These are phyloP conservation scores for Pogonomyrmex barbatus DNA, from an alignment of 1,140 invertebrate genomes.

Conservation along the genomic window DNA sequence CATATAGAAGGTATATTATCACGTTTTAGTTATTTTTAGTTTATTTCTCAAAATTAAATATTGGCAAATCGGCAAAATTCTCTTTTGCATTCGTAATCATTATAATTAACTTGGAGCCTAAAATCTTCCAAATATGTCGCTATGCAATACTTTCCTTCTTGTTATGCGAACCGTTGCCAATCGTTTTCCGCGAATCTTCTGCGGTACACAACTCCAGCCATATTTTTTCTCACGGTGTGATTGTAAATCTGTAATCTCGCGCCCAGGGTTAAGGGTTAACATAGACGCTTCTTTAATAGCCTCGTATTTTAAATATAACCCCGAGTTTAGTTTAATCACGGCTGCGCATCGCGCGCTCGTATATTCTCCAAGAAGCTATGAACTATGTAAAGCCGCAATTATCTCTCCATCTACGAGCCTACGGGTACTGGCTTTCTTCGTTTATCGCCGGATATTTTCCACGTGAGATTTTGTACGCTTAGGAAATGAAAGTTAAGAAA, in stretches of 20 bases:
- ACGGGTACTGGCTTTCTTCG: conserved; percentile 17
- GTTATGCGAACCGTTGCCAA: not conserved
- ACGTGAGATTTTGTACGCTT: conserved; percentile 34
- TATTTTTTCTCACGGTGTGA: not conserved
- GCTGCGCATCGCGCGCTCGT: not conserved
- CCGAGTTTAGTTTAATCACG: conserved; percentile 22
- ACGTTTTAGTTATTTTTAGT: conserved; percentile 21
- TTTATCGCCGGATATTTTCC: conserved; percentile 4
- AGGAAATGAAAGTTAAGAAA: conserved; percentile 57
- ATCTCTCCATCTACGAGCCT: conserved; percentile 31
- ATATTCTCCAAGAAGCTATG: not conserved
- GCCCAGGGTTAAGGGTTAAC: conserved; percentile 14
- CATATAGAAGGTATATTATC: not conserved
- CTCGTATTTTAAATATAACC: conserved; percentile 3
- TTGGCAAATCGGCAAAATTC: not conserved
- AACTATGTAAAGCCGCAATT: conserved; percentile 36
- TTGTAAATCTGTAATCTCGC: conserved; percentile 12
- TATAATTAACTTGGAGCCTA: not conserved
- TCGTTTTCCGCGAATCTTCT: not conserved
- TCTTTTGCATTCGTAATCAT: not conserved
- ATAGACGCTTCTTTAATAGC: conserved; percentile 10
- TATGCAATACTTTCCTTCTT: not conserved
- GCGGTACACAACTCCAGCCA: not conserved
- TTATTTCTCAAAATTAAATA: not conserved
- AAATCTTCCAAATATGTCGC: not conserved